Evolutionary conservation across 2,888 invertebrate genomes (phyloP).

Genomic region (Exephanes ischioxanthus): DNA sequence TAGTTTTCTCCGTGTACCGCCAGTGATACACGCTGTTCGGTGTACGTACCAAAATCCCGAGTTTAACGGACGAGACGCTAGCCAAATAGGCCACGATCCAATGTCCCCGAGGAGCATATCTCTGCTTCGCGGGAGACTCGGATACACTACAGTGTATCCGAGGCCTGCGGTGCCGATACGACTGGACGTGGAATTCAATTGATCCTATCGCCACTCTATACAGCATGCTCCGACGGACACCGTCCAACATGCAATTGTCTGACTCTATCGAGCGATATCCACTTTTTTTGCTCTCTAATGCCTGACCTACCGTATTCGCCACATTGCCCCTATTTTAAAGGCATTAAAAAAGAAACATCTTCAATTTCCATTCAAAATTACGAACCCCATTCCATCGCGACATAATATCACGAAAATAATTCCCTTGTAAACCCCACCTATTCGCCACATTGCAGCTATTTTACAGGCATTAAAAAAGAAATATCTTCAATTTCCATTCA

Average conservation of each 20-base stretch:
- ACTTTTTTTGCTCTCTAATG: too few relatives aligned
- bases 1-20: constrained; percentile 16
- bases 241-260: constrained; percentile 32
- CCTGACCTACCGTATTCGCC: too few relatives aligned
- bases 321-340: too few relatives aligned
- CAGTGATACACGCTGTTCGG: constrained; percentile 12
- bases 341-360: too few relatives aligned
- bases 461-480: too few relatives aligned
- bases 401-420: too few relatives aligned
- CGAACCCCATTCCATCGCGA: too few relatives aligned
- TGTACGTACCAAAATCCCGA: constrained; percentile 46
- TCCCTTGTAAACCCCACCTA: too few relatives aligned
- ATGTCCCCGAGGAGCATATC: constrained; percentile 57
- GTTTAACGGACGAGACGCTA: constrained; percentile 58
- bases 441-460: too few relatives aligned
- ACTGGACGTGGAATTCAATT: constrained; percentile 60
- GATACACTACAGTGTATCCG: constrained; percentile 16
- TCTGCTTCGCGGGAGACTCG: constrained; percentile 40
- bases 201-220: constrained; percentile 48
- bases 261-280: neutral
- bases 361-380: too few relatives aligned
- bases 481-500: too few relatives aligned
- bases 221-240: constrained; percentile 20
- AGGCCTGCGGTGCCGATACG: constrained; percentile 45
- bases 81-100: constrained; percentile 64